phyloP scores from a whole-genome alignment of 2,888 invertebrate species.

The Loripinus fragilis region DNA sequence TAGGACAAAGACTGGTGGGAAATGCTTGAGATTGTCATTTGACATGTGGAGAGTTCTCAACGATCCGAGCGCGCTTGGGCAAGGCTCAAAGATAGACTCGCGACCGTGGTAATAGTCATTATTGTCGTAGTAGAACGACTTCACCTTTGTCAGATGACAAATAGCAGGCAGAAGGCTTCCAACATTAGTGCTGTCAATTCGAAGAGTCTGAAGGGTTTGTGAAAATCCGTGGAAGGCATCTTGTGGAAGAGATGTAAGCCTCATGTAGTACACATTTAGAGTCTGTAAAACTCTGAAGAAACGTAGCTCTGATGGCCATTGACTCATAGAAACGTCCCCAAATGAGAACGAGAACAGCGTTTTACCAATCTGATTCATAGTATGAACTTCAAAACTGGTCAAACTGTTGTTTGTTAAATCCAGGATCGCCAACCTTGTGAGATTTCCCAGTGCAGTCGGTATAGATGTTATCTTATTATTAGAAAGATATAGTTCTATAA shows the following conservation, averaged over 20 bases:
- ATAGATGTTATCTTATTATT: neutral
- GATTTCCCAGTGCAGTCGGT: neutral
- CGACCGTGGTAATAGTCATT: neutral
- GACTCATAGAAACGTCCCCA: neutral
- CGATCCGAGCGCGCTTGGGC: neutral
- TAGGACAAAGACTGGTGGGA: neutral
- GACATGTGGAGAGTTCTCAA: neutral
- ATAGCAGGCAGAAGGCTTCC: neutral
- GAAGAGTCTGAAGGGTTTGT: neutral
- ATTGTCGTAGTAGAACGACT: neutral
- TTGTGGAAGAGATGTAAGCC: neutral
- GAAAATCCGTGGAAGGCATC: neutral
- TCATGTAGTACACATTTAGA: neutral
- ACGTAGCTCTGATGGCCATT: neutral
- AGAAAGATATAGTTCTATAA: neutral
- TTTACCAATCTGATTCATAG: neutral
- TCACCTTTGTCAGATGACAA: neutral
- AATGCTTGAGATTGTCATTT: neutral
- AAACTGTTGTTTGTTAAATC: neutral
- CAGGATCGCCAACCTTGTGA: neutral
- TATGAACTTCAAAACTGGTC: neutral
- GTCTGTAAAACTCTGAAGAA: neutral
- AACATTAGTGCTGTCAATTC: neutral
- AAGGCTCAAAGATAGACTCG: neutral
- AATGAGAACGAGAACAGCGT: neutral